Base-by-base conservation (phyloP, 2,113 vertebrate genomes). In the Casuarius casuarius region DNA sequence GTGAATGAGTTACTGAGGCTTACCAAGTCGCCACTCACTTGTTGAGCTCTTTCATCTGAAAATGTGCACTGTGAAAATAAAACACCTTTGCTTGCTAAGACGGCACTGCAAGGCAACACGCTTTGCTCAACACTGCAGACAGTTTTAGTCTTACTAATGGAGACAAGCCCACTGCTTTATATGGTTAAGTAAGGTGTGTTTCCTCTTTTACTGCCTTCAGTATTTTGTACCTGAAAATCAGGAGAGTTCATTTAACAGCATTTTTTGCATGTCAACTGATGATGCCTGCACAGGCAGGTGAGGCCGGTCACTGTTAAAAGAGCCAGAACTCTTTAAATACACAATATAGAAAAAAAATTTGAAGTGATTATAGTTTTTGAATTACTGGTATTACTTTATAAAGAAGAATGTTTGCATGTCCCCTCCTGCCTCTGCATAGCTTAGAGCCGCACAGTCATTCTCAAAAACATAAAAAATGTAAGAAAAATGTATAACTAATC, bases 371-470 rank as follows among this genome's bases (percentile, higher is more conserved):
- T 40, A 77, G 46, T 71, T 84, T 95, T 84, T 93, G n/a, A 92
- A 92, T 93, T 63, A 77, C 38, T 49, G 72, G 63, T 76, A 77
- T 86, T 92, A 59, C 54, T 94, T 92, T 59, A 63, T 25, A 59
- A 77, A 88, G 72, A 80, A 93, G 92, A 90, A 77, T 42, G 79
- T 44, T 94, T 82, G 79, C 93, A 74, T 93, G 79, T 92, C 71
- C 35, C n/a, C 48, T 94, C 85, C 85, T 92, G 90, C 85, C 42
- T 90, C 65, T 92, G 59, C 2, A 7, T 58, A 91, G 72, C 35
- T 95, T 71, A 77, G 15, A 90, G n/a, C 13, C 49, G 1, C 1
- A 76, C 15, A 81, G 61, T 81, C 46, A 81, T 67, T 81, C 72
- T 68, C 67, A 81, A 94, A 80, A 74, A 16, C 9, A 81, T 9